Evolutionary conservation across 2,797 vertebrate species (phyloP), one percentile per base, ranked within the genome.

Genomic region (Galago senegalensis): DNA sequence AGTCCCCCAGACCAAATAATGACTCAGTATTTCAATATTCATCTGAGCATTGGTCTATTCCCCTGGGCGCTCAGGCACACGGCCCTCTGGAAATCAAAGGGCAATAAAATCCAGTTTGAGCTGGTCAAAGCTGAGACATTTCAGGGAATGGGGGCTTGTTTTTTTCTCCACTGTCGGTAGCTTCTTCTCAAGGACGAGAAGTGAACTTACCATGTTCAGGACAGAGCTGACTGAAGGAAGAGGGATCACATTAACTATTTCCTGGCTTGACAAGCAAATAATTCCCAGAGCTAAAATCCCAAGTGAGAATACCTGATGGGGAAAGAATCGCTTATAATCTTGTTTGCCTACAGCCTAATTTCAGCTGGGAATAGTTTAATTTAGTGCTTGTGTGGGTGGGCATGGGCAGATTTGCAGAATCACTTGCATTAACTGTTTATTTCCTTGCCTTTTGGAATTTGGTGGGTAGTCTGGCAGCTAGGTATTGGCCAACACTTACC

Each of bases 351-450:
- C 25, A 73, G 60, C n/a, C 82, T 94, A 89, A 58, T 80, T 94
- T 93, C 67, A 49, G 63, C 79, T 86, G 84, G 70, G 69, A 85
- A 90, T 81, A 96, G 95, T 96, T 96, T 93, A 91, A 97, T 97
- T 95, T 97, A 95, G 93, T 87, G 46, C 93, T 96, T 67, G 87
- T 89, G 97, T 97, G 94, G 95, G 95, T 65, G 77, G 80, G 69
- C 77, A 49, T 97, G 97, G 97, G 94, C 94, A 96, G 93, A 97
- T 97, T 96, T 97, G 72, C 95, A 95, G 89, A 91, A 85, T 73
- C 96, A 92, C 77, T 96, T 69, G 18, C 77, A 93, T 94, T 97
- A 97, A 97, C 96, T 97, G 89, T 95, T 96, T 97, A 97, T 98
- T 97, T 97, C 91, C 93, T 96, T 95, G 87, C 92, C 69, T 94